A percentile compares a stretch with the other conserved stretches of the same genome.
Conservation (phyloP, 2,113 vertebrate genomes). For the Zosterops hypoxanthus region DNA sequence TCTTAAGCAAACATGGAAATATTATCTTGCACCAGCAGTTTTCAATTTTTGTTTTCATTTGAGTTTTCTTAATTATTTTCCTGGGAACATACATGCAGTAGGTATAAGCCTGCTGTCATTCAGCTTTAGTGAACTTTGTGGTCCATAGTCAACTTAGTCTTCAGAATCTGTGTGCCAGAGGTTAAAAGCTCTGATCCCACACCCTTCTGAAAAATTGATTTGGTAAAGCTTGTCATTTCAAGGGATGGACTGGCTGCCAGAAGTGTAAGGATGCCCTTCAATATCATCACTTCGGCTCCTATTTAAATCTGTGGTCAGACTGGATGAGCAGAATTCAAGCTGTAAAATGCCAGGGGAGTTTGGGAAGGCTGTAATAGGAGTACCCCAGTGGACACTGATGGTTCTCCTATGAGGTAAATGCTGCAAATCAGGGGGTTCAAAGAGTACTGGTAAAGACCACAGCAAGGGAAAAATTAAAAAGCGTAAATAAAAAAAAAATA, state of each 20-base stretch:
- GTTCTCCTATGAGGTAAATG: background rate
- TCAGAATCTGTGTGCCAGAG: background rate
- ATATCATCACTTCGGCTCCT: background rate
- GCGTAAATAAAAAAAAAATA: background rate
- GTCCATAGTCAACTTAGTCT: background rate
- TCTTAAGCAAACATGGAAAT: background rate
- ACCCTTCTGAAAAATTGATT: background rate
- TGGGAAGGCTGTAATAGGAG: background rate
- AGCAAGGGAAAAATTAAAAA: background rate
- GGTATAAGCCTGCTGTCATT: background rate
- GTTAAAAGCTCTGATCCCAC: background rate
- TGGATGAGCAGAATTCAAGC: background rate
- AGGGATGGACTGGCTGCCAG: background rate
- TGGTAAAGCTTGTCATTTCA: background rate
- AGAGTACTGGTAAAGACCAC: background rate
- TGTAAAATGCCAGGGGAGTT: background rate
- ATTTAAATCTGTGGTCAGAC: background rate
- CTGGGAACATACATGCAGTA: background rate
- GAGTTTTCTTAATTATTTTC: background rate
- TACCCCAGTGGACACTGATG: background rate
- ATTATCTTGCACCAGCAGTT: background rate
- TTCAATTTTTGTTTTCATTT: background rate
- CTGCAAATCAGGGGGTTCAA: background rate
- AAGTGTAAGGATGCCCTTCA: background rate
- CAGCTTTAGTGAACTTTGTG: background rate